Conservation (phyloP, 2,797 vertebrate species). For the Sebastes goodei region DNA sequence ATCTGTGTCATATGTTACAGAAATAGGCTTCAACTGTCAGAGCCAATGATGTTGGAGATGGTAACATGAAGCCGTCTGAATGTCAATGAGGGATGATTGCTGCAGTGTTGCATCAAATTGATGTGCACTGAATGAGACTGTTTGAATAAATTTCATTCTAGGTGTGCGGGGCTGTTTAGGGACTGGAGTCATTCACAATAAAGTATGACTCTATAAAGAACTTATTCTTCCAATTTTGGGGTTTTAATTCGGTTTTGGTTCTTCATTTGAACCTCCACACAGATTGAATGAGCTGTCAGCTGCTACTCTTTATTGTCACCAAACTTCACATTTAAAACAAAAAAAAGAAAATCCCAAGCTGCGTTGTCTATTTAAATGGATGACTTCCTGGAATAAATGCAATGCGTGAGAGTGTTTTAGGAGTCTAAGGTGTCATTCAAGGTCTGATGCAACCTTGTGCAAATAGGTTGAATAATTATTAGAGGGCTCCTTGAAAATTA, state of each 20-base stretch:
- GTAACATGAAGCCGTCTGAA: slow-evolving; percentile 60
- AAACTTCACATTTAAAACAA: not conserved
- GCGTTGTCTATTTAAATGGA: slow-evolving; percentile 37
- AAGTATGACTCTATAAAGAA: slow-evolving; percentile 8
- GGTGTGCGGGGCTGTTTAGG: slow-evolving; percentile 40
- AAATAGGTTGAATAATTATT: slow-evolving; percentile 55
- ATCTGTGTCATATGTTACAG: slow-evolving; percentile 59
- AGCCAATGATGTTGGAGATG: slow-evolving; percentile 57
- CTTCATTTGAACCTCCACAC: not conserved
- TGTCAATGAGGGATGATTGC: slow-evolving; percentile 74
- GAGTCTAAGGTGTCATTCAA: slow-evolving; percentile 56
- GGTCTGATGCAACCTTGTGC: slow-evolving; percentile 69
- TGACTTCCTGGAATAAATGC: slow-evolving; percentile 33
- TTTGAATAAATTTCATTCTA: slow-evolving; percentile 51
- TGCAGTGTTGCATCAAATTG: slow-evolving; percentile 75
- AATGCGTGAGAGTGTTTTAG: slow-evolving; percentile 13
- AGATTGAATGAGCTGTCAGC: slow-evolving; percentile 3
- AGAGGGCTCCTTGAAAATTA: slow-evolving; percentile 39
- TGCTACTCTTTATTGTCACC: slow-evolving; percentile 18
- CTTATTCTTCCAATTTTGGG: slow-evolving; percentile 5
- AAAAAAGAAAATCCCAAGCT: not conserved
- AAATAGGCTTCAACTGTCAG: slow-evolving; percentile 69
- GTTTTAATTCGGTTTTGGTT: slow-evolving; percentile 11
- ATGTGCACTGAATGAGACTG: slow-evolving; percentile 53
- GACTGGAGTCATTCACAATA: slow-evolving; percentile 24